These are phyloP conservation scores for Oreochromis spilurus DNA, from an alignment of 2,113 vertebrate species.

Conservation along the genomic window DNA sequence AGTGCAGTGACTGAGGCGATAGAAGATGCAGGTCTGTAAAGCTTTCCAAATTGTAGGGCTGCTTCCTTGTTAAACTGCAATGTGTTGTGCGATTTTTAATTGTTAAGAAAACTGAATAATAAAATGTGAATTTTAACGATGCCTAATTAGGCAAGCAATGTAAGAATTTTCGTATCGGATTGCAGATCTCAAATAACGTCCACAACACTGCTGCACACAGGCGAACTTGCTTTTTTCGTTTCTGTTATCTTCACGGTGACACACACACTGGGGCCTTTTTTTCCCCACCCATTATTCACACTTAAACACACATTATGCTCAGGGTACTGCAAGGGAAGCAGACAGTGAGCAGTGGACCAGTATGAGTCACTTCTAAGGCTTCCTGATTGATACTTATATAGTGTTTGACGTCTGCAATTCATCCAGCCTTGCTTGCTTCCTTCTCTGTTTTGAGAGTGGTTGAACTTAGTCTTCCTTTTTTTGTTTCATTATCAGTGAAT, in stretches of 20 bases:
- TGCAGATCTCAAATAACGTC: neutral
- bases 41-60: neutral
- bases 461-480: neutral
- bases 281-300: neutral
- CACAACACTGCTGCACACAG: neutral
- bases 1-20: neutral
- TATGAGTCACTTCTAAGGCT: slow-evolving; percentile 20
- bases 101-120: neutral
- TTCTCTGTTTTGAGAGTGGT: neutral
- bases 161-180: neutral
- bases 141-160: neutral
- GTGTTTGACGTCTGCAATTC: neutral
- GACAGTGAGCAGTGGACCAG: slow-evolving; percentile 4
- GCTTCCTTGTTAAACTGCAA: neutral
- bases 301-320: neutral
- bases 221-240: neutral
- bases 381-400: neutral
- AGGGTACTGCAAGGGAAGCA: neutral
- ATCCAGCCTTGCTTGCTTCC: neutral
- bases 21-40: neutral
- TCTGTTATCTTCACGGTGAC: neutral
- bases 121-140: neutral
- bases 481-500: neutral
- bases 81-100: neutral
- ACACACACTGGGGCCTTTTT: neutral